A percentile compares a stretch with the other conserved stretches of the same genome.
Evolutionary conservation across 2,797 vertebrate genomes (phyloP).

Genomic region (Epinephelus awoara): DNA sequence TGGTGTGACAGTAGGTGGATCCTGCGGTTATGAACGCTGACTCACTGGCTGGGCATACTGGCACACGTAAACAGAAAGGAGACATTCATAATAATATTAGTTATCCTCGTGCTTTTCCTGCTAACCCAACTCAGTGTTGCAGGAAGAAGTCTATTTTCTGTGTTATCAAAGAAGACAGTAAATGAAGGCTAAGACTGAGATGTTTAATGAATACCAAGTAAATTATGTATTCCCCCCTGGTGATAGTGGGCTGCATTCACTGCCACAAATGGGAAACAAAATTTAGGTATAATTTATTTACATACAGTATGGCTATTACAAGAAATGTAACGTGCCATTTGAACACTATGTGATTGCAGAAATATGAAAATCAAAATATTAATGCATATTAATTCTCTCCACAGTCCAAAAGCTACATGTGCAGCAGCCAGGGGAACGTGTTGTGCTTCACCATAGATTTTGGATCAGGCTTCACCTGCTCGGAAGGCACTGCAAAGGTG

Average conservation of each 20-base stretch:
- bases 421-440: constrained; percentile 91
- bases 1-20: too few relatives aligned
- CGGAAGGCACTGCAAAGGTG: constrained; percentile 92
- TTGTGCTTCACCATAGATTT: constrained; percentile 93
- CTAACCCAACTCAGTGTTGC: neutral
- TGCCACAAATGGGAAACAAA: neutral
- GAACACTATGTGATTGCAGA: neutral
- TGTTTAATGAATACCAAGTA: constrained; percentile 5
- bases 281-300: neutral
- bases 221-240: constrained; percentile 9
- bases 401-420: constrained; percentile 93
- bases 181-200: neutral
- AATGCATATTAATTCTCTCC: constrained; percentile 36
- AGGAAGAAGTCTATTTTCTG: neutral
- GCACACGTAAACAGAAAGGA: neutral
- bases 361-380: constrained; percentile 6
- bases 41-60: too few relatives aligned
- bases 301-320: neutral
- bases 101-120: neutral
- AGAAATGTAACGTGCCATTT: neutral
- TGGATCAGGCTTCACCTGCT: constrained; percentile 92
- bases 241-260: neutral
- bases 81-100: constrained; percentile 2
- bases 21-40: too few relatives aligned
- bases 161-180: constrained; percentile 1